phyloP scores from a whole-genome alignment of 2,797 vertebrate species.

The Micrastur ruficollis region DNA sequence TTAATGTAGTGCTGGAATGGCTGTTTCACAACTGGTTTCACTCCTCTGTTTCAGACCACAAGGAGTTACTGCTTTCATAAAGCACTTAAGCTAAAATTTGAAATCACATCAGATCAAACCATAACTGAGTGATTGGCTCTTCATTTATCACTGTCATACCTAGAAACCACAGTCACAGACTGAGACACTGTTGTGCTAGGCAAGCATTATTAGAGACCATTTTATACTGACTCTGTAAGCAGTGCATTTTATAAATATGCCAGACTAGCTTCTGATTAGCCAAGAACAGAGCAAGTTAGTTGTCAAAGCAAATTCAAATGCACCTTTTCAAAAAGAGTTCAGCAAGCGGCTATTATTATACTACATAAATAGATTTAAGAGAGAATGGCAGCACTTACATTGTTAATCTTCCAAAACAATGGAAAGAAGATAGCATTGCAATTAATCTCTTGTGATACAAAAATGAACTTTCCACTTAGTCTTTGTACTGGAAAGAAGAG shows the following conservation, averaged over 20 bases:
- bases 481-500: background rate
- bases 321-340: conserved; percentile 24
- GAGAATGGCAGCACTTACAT: conserved; percentile 25
- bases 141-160: background rate
- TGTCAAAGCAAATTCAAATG: conserved; percentile 47
- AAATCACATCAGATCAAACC: background rate
- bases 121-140: background rate
- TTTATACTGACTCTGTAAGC: background rate
- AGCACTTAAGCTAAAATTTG: background rate
- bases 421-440: background rate
- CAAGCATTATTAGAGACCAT: background rate
- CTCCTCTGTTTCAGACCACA: background rate
- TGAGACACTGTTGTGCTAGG: background rate
- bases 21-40: background rate
- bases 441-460: conserved; percentile 22
- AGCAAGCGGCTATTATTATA: background rate
- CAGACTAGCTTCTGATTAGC: conserved; percentile 2
- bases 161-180: background rate
- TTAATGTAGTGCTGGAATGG: background rate
- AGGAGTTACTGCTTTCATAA: background rate
- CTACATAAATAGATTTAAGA: background rate
- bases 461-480: conserved; percentile 39
- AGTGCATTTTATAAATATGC: background rate
- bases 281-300: conserved; percentile 2
- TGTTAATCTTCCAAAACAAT: conserved; percentile 50